Evolutionary conservation across 2,888 invertebrate species (phyloP), one percentile per base, ranked within the genome.

Genomic region (Hymenopus coronatus): DNA sequence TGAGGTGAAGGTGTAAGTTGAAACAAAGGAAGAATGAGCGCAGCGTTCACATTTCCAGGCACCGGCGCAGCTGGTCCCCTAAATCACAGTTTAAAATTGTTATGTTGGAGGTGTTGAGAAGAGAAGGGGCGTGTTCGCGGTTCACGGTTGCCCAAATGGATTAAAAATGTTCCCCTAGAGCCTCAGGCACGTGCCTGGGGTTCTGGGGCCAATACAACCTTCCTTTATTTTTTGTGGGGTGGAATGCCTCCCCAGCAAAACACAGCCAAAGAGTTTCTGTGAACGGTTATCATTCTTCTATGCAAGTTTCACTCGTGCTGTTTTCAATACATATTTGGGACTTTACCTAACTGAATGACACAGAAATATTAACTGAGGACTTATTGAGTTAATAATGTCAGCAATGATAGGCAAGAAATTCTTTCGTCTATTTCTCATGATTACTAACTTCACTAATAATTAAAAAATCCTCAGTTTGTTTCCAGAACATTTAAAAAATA

Each of bases 161-260:
- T 88, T 88, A 88, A 88, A 88, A 88, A 88, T 88, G 88, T 84
- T 85, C 28, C 83, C 88, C 88, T 40, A 14, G 84, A 88, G 85
- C 27, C 84, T 9, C 28, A 54, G 70, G 30, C 25, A 84, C 81
- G 54, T 70, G 54, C 54, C 54, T 70, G 54, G 54, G 54, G 54
- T 70, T 70, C 54, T 20, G 54, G 33, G 85, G 85, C 85, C 40
- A 46, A n/a, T 70, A 70, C 54, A 6, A 8, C 54, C 54, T 70
- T 70, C 54, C 54, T 70, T 70, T 70, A 70, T 85, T 85, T 85
- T 85, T 85, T 30, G 85, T 27, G 15, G 84, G 84, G 30, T 70
- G 54, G 54, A 1, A 40, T 70, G 20, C 54, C 54, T 70, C 54
- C 54, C 54, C 54, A 54, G 14, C 54, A 70, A 70, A 20, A 70